Evolutionary conservation across 2,797 vertebrate genomes (phyloP), one percentile per base, ranked within the genome.

Genomic region (Notamacropus eugenii): DNA sequence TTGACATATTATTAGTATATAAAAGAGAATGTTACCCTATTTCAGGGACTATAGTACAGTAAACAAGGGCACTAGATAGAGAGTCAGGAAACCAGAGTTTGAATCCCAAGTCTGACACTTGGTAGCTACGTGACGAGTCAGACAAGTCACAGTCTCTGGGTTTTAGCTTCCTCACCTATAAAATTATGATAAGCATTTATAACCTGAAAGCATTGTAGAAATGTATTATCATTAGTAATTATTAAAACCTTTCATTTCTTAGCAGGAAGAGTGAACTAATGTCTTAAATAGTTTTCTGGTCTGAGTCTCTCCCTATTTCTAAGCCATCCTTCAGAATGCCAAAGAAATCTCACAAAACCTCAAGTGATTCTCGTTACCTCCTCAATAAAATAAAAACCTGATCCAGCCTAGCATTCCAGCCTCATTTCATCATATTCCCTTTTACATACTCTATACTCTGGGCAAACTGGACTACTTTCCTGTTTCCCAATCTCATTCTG

Each of bases 1-100:
- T 55, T 90, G 52, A 96, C 97, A 54, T 91, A 82, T 19, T 91
- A 97, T 67, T 92, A 93, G 52, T 91, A 95, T 62, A 95, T 91
- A 92, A 40, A 56, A 96, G 93, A 95, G 1, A 96, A 95, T 92
- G 94, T 50, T 40, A 50, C 24, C 40, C 22, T 27, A 27, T 87
- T 50, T 87, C 40, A 87, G 9, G 74, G 22, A 46, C n/a, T 82
- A 40, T 82, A 40, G 40, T 82, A 16, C 4, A 82, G 74, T 82
- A 46, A 82, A 46, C 40, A 46, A 82, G 74, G 24, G 22, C 40
- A 82, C 9, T 82, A 40, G 74, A 82, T 22, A 82, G n/a, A n/a
- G 13, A 74, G 2, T 82, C 40, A 24, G 74, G 40, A 46, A 40
- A 46, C 40, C n/a, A 82, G 40, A 22, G 74, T 46, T 27, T 82